Percentiles rank a stretch among this genome's conserved stretches.
These are phyloP conservation scores for Forpus xanthops DNA, from an alignment of 2,797 vertebrate species.

Conservation along the genomic window DNA sequence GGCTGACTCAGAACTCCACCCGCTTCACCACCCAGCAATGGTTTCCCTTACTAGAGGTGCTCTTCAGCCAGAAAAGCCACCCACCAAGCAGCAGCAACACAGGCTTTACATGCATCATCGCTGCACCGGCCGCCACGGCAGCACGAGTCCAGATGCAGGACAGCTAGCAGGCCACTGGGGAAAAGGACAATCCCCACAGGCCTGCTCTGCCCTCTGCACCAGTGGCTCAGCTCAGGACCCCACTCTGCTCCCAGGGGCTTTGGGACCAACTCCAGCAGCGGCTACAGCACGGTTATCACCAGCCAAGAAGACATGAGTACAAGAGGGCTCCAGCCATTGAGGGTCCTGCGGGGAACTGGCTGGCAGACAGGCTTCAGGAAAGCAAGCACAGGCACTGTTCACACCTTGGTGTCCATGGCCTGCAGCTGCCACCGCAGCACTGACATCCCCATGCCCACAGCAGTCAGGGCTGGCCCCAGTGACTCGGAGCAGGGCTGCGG, in stretches of 20 bases:
- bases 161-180: not conserved
- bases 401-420: not conserved
- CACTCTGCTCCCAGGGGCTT: not conserved
- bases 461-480: not conserved
- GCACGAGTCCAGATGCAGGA: not conserved
- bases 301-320: not conserved
- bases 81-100: not conserved
- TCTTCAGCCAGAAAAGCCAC: not conserved
- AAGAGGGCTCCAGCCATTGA: not conserved
- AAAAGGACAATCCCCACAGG: not conserved
- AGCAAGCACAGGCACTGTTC: not conserved
- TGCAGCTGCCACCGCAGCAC: not conserved
- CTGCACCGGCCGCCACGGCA: rapidly evolving
- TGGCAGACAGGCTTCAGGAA: not conserved
- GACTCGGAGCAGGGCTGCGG: not conserved
- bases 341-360: not conserved
- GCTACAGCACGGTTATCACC: not conserved
- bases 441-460: not conserved
- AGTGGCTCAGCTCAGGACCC: rapidly evolving
- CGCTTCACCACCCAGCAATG: not conserved
- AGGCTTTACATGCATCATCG: not conserved
- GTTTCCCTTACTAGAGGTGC: not conserved
- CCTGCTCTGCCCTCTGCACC: not conserved
- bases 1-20: not conserved
- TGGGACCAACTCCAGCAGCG: not conserved